These are phyloP conservation scores for Cervus canadensis DNA, from an alignment of 2,113 vertebrate species.

Conservation along the genomic window DNA sequence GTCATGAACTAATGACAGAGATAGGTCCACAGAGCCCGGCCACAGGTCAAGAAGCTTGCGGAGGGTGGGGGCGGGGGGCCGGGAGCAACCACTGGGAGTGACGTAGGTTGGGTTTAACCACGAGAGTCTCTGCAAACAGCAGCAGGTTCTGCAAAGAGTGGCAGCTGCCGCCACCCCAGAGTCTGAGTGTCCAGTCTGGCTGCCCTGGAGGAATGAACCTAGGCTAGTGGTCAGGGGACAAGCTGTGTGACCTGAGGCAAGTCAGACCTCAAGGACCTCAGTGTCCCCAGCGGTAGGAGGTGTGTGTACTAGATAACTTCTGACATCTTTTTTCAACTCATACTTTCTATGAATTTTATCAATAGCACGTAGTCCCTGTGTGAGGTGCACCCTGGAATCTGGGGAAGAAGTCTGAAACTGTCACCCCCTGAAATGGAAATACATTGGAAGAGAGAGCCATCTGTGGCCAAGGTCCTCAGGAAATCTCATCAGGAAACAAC, in stretches of 20 bases:
- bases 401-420: background rate
- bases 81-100: background rate
- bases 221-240: background rate
- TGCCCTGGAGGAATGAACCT: background rate
- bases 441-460: background rate
- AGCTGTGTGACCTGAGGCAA: background rate
- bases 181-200: background rate
- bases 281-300: background rate
- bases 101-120: background rate
- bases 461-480: background rate
- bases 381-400: background rate
- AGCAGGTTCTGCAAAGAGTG: background rate
- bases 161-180: background rate
- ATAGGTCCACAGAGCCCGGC: background rate
- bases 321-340: background rate
- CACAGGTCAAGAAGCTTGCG: background rate
- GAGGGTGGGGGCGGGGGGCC: fast-evolving
- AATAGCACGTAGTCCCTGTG: background rate
- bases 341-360: background rate
- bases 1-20: background rate
- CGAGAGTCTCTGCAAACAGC: background rate
- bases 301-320: background rate
- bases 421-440: background rate
- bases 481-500: slow-evolving; percentile 29
- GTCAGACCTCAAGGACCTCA: background rate